Percentiles rank a stretch among this genome's conserved stretches.
phyloP scores from a whole-genome alignment of 2,113 vertebrate genomes.

The Lynx canadensis region DNA sequence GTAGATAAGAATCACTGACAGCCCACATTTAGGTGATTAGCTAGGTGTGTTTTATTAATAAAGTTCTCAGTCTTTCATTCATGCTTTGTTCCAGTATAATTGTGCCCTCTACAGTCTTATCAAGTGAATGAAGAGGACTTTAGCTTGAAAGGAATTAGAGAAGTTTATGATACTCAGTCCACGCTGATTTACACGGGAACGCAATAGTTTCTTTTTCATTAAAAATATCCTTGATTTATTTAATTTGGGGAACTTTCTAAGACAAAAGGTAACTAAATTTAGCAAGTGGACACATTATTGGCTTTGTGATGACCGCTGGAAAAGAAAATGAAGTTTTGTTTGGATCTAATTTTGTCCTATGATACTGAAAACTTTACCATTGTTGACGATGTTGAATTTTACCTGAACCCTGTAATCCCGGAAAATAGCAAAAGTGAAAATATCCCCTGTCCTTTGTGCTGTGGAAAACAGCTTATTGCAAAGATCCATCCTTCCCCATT shows the following conservation, averaged over 20 bases:
- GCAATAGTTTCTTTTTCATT: constrained; percentile 1
- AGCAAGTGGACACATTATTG: background rate
- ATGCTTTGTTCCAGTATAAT: constrained; percentile 39
- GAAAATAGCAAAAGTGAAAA: background rate
- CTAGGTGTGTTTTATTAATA: constrained; percentile 29
- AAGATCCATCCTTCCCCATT: background rate
- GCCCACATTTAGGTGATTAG: background rate
- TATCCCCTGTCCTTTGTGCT: background rate
- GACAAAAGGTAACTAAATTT: constrained; percentile 42
- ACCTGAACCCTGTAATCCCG: background rate
- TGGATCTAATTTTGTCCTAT: constrained; percentile 27
- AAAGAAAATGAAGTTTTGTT: constrained; percentile 26
- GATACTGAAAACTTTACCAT: background rate
- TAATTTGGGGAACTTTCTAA: constrained; percentile 25
- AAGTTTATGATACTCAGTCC: constrained; percentile 3
- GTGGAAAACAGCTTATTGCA: background rate
- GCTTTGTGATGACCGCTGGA: background rate
- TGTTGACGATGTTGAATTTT: constrained; percentile 1
- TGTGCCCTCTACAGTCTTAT: constrained; percentile 64
- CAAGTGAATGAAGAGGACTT: constrained; percentile 62
- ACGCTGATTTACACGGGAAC: constrained; percentile 19
- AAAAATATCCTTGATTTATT: constrained; percentile 7
- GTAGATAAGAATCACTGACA: constrained; percentile 48
- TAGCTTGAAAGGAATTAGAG: constrained; percentile 40
- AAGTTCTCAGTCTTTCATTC: background rate